A percentile compares a stretch with the other conserved stretches of the same genome.
Conservation (phyloP, 2,113 vertebrate genomes). For the Platysternon megacephalum region DNA sequence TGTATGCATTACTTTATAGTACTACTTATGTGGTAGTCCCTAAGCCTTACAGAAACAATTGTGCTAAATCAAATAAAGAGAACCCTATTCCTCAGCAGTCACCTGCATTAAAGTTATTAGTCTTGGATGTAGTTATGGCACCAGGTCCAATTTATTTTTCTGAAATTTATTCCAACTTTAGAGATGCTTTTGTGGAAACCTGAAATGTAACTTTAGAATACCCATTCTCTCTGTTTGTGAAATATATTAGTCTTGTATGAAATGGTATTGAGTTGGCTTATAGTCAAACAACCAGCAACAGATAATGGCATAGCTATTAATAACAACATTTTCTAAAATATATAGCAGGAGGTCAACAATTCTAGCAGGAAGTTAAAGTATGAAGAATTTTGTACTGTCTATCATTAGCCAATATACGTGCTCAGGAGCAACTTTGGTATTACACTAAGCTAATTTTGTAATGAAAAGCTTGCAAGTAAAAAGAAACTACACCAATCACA, state of each 20-base stretch:
- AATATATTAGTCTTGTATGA: background rate
- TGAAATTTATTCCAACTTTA: background rate
- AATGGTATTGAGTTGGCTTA: background rate
- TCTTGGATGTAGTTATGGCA: background rate
- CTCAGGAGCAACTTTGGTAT: background rate
- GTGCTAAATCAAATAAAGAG: slow-evolving; percentile 8
- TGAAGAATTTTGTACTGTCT: background rate
- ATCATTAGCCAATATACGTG: background rate
- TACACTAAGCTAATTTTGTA: background rate
- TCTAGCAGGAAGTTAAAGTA: background rate
- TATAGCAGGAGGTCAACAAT: background rate
- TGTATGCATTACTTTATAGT: background rate
- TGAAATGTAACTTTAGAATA: background rate
- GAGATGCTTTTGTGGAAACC: background rate
- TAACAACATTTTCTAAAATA: background rate
- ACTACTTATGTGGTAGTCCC: background rate
- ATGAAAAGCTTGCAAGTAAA: background rate
- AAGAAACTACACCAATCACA: background rate
- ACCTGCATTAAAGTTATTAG: background rate
- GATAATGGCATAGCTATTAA: fast-evolving
- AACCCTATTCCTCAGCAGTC: background rate
- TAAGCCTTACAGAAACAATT: background rate
- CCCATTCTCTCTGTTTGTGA: background rate
- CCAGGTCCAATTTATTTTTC: background rate
- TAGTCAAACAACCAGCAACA: background rate